phyloP scores from a whole-genome alignment of 37 sponge, comb jelly and placozoan species.

The Chondrilla cf. caribensis region DNA sequence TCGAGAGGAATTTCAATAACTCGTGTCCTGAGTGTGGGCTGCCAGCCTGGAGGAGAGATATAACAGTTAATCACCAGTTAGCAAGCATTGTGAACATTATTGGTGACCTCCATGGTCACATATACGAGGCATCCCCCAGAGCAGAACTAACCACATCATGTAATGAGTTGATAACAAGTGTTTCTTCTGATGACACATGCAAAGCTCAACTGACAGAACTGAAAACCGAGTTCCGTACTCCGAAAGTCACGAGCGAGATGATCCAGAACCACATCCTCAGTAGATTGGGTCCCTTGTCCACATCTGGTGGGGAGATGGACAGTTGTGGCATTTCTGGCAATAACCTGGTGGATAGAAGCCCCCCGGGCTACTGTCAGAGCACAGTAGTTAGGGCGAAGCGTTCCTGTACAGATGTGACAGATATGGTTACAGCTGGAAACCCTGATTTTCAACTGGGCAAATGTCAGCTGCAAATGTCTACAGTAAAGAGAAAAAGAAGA shows the following conservation, averaged over 20 bases:
- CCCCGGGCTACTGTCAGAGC: too few species aligned
- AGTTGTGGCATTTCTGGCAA: too few species aligned
- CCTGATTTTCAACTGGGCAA: too few species aligned
- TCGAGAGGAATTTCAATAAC: not conserved
- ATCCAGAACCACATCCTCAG: not conserved
- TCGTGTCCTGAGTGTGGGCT: conserved; percentile 46
- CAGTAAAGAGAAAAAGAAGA: too few species aligned
- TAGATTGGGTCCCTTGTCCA: not conserved
- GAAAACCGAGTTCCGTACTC: not conserved
- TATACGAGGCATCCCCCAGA: not conserved
- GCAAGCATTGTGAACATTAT: conserved; percentile 4
- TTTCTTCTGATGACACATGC: not conserved
- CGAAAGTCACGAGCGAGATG: not conserved
- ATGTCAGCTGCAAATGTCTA: too few species aligned
- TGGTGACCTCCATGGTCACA: not conserved
- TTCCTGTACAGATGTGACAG: too few species aligned
- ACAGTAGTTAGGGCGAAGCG: too few species aligned
- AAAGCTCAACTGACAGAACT: not conserved
- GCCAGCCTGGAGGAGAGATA: conserved; percentile 43
- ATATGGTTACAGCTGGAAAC: too few species aligned
- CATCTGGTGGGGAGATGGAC: too few species aligned
- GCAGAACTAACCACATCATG: not conserved
- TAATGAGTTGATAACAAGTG: not conserved
- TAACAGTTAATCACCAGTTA: conserved; percentile 37
- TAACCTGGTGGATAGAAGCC: too few species aligned